These are phyloP conservation scores for Caenorhabditis imperialis DNA, from an alignment of 2,888 invertebrate genomes.

Conservation along the genomic window DNA sequence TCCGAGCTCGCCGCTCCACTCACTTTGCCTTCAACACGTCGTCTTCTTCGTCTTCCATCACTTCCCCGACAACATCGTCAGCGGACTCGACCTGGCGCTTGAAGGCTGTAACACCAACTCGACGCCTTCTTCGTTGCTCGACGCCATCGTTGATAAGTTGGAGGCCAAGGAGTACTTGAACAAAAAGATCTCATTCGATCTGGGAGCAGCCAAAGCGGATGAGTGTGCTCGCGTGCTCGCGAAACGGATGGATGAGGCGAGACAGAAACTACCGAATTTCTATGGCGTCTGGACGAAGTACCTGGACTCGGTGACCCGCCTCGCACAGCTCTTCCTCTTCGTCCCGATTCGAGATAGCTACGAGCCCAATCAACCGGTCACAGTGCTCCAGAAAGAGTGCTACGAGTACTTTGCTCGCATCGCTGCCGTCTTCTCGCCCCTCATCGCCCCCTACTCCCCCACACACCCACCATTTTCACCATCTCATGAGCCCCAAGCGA, in stretches of 20 bases:
- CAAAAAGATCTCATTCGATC: conserved; percentile 22
- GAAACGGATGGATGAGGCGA: conserved; percentile 51
- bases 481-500: conserved; percentile 62
- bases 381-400: conserved; percentile 61
- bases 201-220: conserved; percentile 47
- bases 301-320: conserved; percentile 48
- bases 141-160: conserved; percentile 58
- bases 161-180: conserved; percentile 49
- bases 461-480: conserved; percentile 73
- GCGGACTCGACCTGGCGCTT: conserved; percentile 68
- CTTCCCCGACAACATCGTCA: conserved; percentile 72
- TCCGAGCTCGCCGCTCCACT: conserved; percentile 54
- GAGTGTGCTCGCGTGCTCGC: conserved; percentile 51
- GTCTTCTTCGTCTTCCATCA: conserved; percentile 74
- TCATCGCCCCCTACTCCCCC: conserved; percentile 68
- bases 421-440: conserved; percentile 65
- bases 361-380: conserved; percentile 43
- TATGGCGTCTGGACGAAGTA: conserved; percentile 57
- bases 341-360: conserved; percentile 57
- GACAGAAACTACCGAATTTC: conserved; percentile 51
- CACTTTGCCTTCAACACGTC: conserved; percentile 71
- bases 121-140: conserved; percentile 66
- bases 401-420: conserved; percentile 61
- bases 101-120: conserved; percentile 69
- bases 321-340: conserved; percentile 60